Evolutionary conservation across 2,113 vertebrate genomes (phyloP).

Genomic region (Planiliza haematocheilus): DNA sequence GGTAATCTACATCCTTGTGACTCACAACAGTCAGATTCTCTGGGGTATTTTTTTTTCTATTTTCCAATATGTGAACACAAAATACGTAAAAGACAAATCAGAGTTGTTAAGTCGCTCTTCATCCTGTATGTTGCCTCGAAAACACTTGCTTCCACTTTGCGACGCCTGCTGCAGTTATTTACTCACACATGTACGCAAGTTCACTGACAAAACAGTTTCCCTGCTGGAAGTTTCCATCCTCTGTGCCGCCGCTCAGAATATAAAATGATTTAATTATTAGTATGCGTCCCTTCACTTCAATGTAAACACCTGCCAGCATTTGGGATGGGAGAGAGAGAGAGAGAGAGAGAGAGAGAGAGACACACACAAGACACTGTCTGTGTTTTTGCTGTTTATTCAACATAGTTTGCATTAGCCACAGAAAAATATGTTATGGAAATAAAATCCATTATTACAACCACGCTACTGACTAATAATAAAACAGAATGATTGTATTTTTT

Average conservation of each 20-base stretch:
- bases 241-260: slow-evolving; percentile 41
- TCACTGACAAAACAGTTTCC: slow-evolving; percentile 28
- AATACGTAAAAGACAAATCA: neutral
- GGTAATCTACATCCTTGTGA: neutral
- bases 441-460: slow-evolving; percentile 14
- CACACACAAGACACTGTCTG: neutral
- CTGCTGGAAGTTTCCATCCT: slow-evolving; percentile 28
- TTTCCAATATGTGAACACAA: neutral
- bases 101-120: neutral
- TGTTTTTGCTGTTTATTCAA: slow-evolving; percentile 16
- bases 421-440: neutral
- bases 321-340: slow-evolving; percentile 22
- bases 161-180: slow-evolving; percentile 24
- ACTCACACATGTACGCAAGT: slow-evolving; percentile 17
- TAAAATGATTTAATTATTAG: slow-evolving; percentile 34
- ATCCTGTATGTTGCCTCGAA: slow-evolving; percentile 2
- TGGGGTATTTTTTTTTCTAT: neutral
- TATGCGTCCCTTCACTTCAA: slow-evolving; percentile 17
- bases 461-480: slow-evolving; percentile 4
- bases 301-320: slow-evolving; percentile 32
- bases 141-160: slow-evolving; percentile 22
- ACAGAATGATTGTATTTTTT: neutral
- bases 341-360: slow-evolving; percentile 37
- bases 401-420: neutral
- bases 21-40: neutral